Evolutionary conservation across 2,888 invertebrate species (phyloP).

Genomic region (Nomada goodeniana): DNA sequence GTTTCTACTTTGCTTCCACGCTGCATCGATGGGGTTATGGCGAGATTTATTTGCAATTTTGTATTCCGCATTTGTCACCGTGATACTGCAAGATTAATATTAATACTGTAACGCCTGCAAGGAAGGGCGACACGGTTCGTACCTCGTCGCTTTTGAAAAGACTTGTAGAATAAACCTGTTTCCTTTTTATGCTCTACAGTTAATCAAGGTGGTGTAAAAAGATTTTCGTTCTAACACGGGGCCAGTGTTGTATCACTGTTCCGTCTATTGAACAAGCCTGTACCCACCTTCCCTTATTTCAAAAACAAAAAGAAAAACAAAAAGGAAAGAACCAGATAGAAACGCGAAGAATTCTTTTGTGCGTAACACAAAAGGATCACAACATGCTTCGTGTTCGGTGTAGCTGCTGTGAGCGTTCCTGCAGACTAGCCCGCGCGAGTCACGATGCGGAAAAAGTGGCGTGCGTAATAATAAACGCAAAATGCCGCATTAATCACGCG

Average conservation of each 20-base stretch:
- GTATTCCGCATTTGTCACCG: background rate
- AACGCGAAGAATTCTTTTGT: too few relatives aligned
- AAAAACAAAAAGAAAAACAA: too few relatives aligned
- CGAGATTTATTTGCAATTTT: background rate
- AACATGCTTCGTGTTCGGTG: background rate
- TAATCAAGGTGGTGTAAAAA: background rate
- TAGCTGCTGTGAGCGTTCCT: background rate
- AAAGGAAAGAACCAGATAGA: too few relatives aligned
- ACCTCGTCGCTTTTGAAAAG: too few relatives aligned
- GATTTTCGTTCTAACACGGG: background rate
- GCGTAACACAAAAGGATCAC: too few relatives aligned
- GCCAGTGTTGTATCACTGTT: too few relatives aligned
- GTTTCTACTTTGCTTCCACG: background rate
- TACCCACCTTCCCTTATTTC: too few relatives aligned
- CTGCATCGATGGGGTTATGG: too few relatives aligned
- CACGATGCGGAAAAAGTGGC: constrained; percentile 22
- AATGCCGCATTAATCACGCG: constrained; percentile 45
- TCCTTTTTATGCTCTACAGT: background rate
- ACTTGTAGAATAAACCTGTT: background rate
- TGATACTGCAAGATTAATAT: background rate
- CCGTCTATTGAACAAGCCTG: too few relatives aligned
- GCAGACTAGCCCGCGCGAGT: constrained; percentile 3
- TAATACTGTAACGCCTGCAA: background rate
- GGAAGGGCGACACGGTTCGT: background rate
- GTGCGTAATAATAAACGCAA: constrained; percentile 41